Evolutionary conservation across 2,113 vertebrate species (phyloP).

Genomic region (Phylloscopus whistleri): DNA sequence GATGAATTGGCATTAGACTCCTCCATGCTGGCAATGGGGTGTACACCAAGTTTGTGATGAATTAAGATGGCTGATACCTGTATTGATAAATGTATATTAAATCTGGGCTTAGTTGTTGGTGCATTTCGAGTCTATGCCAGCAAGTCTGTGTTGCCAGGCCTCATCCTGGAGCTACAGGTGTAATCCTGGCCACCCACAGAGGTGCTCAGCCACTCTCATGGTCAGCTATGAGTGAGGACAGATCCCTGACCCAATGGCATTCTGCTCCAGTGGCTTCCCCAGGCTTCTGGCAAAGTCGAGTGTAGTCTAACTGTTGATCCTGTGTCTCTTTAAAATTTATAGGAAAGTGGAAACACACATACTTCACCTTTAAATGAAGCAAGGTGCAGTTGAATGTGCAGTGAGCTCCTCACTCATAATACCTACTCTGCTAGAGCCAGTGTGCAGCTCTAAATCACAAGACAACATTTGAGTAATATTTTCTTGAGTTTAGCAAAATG

Average conservation of each 20-base stretch:
- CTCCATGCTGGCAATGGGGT: background rate
- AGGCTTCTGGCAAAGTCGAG: fast-evolving
- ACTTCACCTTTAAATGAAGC: background rate
- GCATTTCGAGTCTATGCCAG: background rate
- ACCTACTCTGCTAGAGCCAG: background rate
- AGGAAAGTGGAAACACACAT: background rate
- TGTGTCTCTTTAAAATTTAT: background rate
- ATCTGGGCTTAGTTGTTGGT: background rate
- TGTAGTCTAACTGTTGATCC: background rate
- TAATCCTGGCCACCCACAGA: background rate
- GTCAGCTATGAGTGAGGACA: background rate
- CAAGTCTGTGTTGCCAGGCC: background rate
- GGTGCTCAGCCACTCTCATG: background rate
- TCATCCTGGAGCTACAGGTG: background rate
- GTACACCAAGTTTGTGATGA: background rate
- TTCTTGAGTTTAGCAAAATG: background rate
- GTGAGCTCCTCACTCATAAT: background rate
- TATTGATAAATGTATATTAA: background rate
- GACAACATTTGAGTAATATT: background rate
- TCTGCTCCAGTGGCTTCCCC: background rate
- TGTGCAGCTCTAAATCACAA: background rate
- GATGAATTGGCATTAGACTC: background rate
- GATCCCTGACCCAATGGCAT: too few relatives aligned
- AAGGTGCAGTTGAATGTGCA: background rate
- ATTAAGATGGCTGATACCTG: background rate